Base-by-base conservation (phyloP, 2,888 invertebrate species). In the Mythimna ferrago region DNA sequence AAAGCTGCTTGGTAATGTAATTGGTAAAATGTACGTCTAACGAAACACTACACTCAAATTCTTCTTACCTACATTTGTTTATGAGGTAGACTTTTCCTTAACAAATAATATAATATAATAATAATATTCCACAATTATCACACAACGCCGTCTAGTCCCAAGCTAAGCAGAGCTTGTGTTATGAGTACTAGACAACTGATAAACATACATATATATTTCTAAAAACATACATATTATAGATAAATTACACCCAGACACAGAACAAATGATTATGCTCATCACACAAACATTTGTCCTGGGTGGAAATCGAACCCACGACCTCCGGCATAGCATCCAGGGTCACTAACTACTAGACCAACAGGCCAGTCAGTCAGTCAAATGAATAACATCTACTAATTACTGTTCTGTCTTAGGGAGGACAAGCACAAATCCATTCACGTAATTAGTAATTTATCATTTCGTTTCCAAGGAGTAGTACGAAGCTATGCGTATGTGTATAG, bases 311-410 rank as follows among this genome's bases (percentile, higher is more conserved):
- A 26, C 2, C 26, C 26, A 26, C 26, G 26, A 26, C 26, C 26
- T 26, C 26, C 26, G 26, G 26, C 26, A 26, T 26, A 26, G 26
- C 26, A 26, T 1, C 2, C 26, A 26, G 26, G 26, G 26, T 26
- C 26, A 26, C 26, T 26, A 26, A 26, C 26, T 26, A 26, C 26
- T 26, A 26, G 26, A 26, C 26, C 26, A 26, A 26, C 26, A 26
- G 26, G 26, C 26, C 26, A 26, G 26, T 26, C 26, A 26, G 26
- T 26, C 26, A 26, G 26, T 26, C 26, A 26, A 26, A 77, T 67
- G 7, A 64, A 41, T 58, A n/a, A 76, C 60, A 48, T 77, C 9
- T 11, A 51, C 56, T 82, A 69, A 78, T 82, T 65, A 65, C 64
- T 82, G 56, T 65, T 44, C 14, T 10, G 51, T 56, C 76, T 77